Conservation (phyloP, 2,113 vertebrate genomes). For the Castor canadensis region DNA sequence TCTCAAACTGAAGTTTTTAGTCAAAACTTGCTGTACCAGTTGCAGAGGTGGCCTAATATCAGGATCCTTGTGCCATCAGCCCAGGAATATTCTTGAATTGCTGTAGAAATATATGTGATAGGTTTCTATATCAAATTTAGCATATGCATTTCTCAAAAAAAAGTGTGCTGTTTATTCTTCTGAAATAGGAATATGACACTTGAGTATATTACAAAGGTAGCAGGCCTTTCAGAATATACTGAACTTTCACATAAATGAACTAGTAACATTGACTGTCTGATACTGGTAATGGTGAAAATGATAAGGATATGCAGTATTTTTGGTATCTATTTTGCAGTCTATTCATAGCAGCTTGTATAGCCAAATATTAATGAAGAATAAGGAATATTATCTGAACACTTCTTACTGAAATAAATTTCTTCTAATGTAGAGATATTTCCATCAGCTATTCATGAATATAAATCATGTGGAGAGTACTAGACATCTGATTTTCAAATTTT, state of each 20-base stretch:
- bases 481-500: not conserved
- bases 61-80: not conserved
- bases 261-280: not conserved
- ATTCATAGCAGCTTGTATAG: not conserved
- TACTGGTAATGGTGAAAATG: not conserved
- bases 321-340: not conserved
- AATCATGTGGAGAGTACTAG: not conserved
- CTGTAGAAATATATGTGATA: not conserved
- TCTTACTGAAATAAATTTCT: not conserved
- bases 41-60: not conserved
- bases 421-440: not conserved
- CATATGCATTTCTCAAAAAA: not conserved
- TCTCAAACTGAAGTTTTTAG: not conserved
- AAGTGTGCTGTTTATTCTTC: not conserved
- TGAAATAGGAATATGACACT: not conserved
- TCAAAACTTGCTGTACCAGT: not conserved
- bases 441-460: not conserved
- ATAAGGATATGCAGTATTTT: not conserved
- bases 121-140: not conserved
- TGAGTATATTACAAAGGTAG: not conserved
- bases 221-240: not conserved
- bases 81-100: not conserved
- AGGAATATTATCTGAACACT: not conserved
- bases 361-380: not conserved
- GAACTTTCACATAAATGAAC: not conserved